Percentiles rank a stretch among this genome's conserved stretches.
phyloP scores from a whole-genome alignment of 2,113 vertebrate genomes.

The Campylorhamphus procurvoides region DNA sequence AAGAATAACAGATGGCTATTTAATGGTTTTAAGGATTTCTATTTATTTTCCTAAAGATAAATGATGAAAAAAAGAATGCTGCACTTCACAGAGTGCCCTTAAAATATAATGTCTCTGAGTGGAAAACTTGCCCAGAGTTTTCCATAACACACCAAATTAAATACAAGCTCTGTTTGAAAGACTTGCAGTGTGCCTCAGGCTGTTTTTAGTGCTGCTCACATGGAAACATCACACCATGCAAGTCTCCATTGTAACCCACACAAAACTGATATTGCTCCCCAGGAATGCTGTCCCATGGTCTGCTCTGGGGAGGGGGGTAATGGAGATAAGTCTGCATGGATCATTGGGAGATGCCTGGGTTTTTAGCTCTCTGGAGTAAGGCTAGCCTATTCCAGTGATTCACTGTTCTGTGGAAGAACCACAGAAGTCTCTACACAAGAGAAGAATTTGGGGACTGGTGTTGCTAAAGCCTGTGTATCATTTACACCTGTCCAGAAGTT shows the following conservation, averaged over 20 bases:
- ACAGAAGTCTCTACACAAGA: not conserved
- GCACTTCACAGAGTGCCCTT: not conserved
- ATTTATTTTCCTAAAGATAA: not conserved
- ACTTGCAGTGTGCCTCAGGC: not conserved
- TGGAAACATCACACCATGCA: not conserved
- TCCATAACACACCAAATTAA: conserved; percentile 20
- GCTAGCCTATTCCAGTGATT: not conserved
- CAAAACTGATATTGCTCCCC: not conserved
- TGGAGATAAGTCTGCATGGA: not conserved
- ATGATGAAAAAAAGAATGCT: not conserved
- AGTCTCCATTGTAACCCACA: not conserved
- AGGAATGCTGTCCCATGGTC: not conserved
- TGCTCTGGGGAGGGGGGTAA: not conserved
- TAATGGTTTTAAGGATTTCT: not conserved
- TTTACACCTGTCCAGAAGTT: not conserved
- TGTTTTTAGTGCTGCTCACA: conserved; percentile 17
- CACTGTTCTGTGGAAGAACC: not conserved
- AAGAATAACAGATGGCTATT: not conserved
- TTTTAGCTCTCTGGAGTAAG: not conserved
- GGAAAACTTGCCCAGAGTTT: conserved; percentile 15
- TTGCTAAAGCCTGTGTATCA: accelerated
- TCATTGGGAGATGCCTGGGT: not conserved
- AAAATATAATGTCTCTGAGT: not conserved
- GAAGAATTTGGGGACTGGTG: not conserved
- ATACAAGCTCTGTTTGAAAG: not conserved